Conservation (phyloP, 1,140 invertebrate genomes). For the Drosophila busckii region DNA sequence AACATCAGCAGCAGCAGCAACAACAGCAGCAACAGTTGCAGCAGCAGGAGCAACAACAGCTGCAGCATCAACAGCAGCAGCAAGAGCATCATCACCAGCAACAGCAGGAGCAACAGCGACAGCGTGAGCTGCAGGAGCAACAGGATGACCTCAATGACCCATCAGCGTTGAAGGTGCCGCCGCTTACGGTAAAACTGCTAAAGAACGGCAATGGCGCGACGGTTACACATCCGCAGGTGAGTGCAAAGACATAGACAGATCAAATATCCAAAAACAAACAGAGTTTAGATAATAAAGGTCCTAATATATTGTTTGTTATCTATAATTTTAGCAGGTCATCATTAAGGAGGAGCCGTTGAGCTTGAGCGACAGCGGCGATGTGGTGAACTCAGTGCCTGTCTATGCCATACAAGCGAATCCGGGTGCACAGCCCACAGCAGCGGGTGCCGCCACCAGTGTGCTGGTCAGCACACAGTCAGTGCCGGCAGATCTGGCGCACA, state of each 20-base stretch:
- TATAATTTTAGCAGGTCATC: conserved; percentile 72
- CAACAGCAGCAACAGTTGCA: conserved; percentile 40
- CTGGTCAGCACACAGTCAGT: conserved; percentile 67
- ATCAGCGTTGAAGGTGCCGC: conserved; percentile 62
- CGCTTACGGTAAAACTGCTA: conserved; percentile 69
- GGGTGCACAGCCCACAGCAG: conserved; percentile 22
- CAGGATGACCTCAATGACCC: conserved; percentile 52
- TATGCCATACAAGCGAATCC: conserved; percentile 75
- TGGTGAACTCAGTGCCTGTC: conserved; percentile 64
- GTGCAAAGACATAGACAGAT: too few species aligned
- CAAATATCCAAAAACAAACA: too few species aligned
- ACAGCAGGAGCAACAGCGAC: conserved; percentile 48
- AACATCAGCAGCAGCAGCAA: conserved; percentile 56
- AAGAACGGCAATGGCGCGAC: conserved; percentile 60
- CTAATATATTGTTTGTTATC: too few species aligned
- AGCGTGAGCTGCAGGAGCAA: conserved; percentile 31
- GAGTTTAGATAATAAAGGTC: too few species aligned
- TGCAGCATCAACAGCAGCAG: conserved; percentile 42
- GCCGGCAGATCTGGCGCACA: conserved; percentile 56
- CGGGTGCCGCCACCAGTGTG: conserved; percentile 51
- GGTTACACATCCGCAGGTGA: conserved; percentile 64
- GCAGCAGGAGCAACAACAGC: conserved; percentile 37
- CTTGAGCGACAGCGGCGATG: conserved; percentile 61
- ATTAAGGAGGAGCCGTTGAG: conserved; percentile 72
- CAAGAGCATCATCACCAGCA: conserved; percentile 39